A percentile compares a stretch with the other conserved stretches of the same genome.
These are phyloP conservation scores for Arothron firmamentum DNA, from an alignment of 2,113 vertebrate species.

Conservation along the genomic window DNA sequence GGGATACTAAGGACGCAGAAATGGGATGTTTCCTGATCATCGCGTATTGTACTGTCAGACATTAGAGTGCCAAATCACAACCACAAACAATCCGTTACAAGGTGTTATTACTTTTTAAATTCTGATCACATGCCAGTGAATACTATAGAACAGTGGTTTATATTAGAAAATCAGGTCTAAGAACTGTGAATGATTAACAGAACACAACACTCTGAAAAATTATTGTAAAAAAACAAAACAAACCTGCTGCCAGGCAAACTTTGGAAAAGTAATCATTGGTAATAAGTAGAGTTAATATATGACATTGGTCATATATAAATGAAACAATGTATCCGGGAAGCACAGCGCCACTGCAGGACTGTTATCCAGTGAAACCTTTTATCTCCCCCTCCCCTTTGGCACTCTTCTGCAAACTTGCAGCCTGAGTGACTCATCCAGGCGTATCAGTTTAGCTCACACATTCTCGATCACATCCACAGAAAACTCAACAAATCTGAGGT, in stretches of 20 bases:
- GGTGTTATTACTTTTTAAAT: constrained; percentile 15
- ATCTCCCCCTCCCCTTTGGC: constrained; percentile 49
- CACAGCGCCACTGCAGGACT: constrained; percentile 57
- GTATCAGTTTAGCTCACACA: constrained; percentile 63
- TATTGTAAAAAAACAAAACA: constrained; percentile 6
- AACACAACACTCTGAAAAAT: constrained; percentile 3
- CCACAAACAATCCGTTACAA: constrained; percentile 38
- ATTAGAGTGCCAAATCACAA: constrained; percentile 26
- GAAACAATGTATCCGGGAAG: constrained; percentile 36
- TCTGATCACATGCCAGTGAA: constrained; percentile 17
- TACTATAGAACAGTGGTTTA: constrained; percentile 4
- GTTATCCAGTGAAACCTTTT: constrained; percentile 54
- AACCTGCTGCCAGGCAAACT: constrained; percentile 13
- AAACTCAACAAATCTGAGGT: not conserved
- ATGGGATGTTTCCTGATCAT: constrained; percentile 51
- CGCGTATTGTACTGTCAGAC: constrained; percentile 30
- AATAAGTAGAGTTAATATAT: constrained; percentile 6
- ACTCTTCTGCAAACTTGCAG: constrained; percentile 78
- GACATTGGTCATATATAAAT: constrained; percentile 22
- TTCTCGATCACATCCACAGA: not conserved
- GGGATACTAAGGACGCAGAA: constrained; percentile 63
- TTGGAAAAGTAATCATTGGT: constrained; percentile 6
- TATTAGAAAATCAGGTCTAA: not conserved
- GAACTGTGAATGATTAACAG: not conserved
- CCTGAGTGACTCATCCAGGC: constrained; percentile 78